These are phyloP conservation scores for Synanceia verrucosa DNA, from an alignment of 2,797 vertebrate species.

Conservation along the genomic window DNA sequence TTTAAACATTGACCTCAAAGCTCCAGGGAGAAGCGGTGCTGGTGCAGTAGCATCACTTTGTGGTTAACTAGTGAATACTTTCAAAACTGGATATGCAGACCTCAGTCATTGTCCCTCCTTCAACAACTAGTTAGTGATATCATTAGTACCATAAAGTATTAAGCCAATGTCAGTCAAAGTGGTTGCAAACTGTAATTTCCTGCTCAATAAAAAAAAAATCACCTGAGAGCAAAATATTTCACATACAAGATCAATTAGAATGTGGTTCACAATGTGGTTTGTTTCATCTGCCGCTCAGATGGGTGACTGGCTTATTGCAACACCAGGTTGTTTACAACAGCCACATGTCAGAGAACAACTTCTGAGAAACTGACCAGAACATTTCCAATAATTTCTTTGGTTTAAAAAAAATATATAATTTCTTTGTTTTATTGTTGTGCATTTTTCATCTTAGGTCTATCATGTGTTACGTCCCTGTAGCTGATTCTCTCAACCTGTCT, in stretches of 20 bases:
- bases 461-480: no score
- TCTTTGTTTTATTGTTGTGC: no score
- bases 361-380: background rate
- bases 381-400: background rate
- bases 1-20: background rate
- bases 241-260: background rate
- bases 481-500: background rate
- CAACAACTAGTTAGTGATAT: background rate
- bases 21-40: background rate
- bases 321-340: background rate
- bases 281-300: background rate
- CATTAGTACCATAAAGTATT: background rate
- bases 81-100: no score
- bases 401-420: background rate
- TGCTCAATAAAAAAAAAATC: background rate
- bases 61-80: slow-evolving; percentile 29
- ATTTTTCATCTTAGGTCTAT: no score
- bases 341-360: background rate
- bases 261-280: background rate
- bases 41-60: slow-evolving; percentile 38
- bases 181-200: background rate
- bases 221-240: background rate
- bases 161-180: background rate
- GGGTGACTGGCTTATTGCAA: background rate
- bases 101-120: background rate